Conservation (phyloP, 2,113 vertebrate genomes). For the Athene noctua region DNA sequence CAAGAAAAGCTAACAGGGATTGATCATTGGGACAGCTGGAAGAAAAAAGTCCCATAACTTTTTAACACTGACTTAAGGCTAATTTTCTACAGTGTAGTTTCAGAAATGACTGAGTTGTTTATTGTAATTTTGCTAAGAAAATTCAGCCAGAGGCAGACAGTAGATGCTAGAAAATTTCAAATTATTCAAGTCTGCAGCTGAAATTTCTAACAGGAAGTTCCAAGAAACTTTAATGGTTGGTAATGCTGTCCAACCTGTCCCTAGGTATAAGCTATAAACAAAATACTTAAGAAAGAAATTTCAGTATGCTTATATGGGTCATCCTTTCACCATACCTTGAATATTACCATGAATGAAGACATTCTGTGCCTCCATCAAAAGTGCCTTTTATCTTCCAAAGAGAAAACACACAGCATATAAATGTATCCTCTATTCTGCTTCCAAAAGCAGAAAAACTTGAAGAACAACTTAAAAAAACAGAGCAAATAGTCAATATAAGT, state of each 20-base stretch:
- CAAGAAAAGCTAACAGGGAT: neutral
- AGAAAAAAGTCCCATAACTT: neutral
- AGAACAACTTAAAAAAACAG: neutral
- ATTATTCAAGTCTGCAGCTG: neutral
- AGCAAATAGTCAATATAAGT: neutral
- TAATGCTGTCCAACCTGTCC: neutral
- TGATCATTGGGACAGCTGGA: neutral
- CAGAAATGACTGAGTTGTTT: neutral
- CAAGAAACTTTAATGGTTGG: neutral
- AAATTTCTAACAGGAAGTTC: neutral
- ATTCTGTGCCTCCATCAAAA: constrained; percentile 7
- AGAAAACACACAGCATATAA: neutral
- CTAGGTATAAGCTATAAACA: neutral
- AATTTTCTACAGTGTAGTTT: neutral
- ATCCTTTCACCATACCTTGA: neutral
- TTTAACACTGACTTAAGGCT: neutral
- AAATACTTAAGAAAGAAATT: neutral
- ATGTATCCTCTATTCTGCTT: constrained; percentile 9
- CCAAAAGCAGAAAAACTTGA: neutral
- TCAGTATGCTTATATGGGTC: neutral
- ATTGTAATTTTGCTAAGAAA: neutral
- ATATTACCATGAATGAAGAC: neutral
- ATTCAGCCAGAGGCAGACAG: neutral
- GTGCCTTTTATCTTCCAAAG: constrained; percentile 23
- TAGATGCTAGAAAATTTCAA: neutral